Evolutionary conservation across 2,888 invertebrate genomes (phyloP), one percentile per base, ranked within the genome.

Genomic region (Serripes groenlandicus): DNA sequence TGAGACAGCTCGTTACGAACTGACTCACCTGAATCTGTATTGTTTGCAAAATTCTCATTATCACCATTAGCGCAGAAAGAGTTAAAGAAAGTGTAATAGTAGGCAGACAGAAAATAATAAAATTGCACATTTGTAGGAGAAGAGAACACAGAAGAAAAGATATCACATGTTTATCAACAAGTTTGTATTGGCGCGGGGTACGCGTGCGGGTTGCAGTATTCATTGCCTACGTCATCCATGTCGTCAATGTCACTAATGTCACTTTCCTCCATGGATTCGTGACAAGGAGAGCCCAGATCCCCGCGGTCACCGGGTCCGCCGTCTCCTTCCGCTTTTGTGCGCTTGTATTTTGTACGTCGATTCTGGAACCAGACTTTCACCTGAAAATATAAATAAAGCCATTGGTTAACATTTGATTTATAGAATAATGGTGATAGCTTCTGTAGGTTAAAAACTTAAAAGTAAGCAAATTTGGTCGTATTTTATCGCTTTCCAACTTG

Each of bases 281-380:
- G 62, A 42, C 58, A 64, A 21, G 56, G 62, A n/a, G 79, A 74
- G 34, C 58, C 52, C 3, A 54, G 72, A 28, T 82, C 69, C 23
- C 56, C 75, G 28, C 75, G 78, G 32, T 85, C 77, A 60, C 71
- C 75, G 1, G 88, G 74, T 15, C 81, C 85, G 3, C 88, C 87
- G 9, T 84, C 89, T 69, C 90, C 90, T 72, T 92, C 92, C 3
- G 91, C 84, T 77, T 91, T 92, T 69, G 91, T 91, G 90, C 99
- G 96, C 96, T 99, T 99, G 96, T 98, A 98, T 95, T 99, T 99
- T 94, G 98, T 99, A 95, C 99, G 96, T 92, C 98, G 96, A 94
- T 98, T 99, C 96, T 99, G 98, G 95, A 98, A 98, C 98, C 98
- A 98, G 32, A 98, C 98, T 96, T 98, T 98, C 78, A 98, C 98